Percentiles rank a stretch among this genome's conserved stretches.
Evolutionary conservation across 2,888 invertebrate genomes (phyloP).

Genomic region (Drosophila niveifrons): DNA sequence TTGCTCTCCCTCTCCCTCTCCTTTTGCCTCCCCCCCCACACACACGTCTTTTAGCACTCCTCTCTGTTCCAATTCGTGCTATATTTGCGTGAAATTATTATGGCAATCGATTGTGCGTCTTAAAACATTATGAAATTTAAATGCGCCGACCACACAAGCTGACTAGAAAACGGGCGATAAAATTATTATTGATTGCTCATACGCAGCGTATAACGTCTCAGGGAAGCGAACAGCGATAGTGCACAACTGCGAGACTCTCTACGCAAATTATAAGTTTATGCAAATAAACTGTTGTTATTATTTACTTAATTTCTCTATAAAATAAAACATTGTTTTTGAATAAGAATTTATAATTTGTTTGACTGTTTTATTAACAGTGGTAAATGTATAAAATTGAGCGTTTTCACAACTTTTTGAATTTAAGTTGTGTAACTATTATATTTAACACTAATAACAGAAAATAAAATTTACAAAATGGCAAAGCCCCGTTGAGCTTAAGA

Average conservation of each 20-base stretch:
- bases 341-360: too few relatives aligned
- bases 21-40: not conserved
- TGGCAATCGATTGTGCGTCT: constrained; percentile 75
- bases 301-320: too few relatives aligned
- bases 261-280: not conserved
- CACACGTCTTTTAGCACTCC: not conserved
- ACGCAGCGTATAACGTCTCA: constrained; percentile 63
- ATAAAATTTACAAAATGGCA: too few relatives aligned
- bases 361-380: too few relatives aligned
- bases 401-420: too few relatives aligned
- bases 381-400: too few relatives aligned
- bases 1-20: not conserved
- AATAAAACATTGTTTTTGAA: too few relatives aligned
- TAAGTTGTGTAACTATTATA: too few relatives aligned
- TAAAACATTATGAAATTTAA: constrained; percentile 63
- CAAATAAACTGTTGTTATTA: too few relatives aligned
- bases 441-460: too few relatives aligned
- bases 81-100: constrained; percentile 76
- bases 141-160: constrained; percentile 55
- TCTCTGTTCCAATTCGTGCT: constrained; percentile 42
- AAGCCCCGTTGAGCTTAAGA: too few relatives aligned
- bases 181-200: constrained; percentile 79
- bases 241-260: constrained; percentile 21
- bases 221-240: constrained; percentile 22
- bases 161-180: constrained; percentile 58